Evolutionary conservation across 2,113 vertebrate genomes (phyloP), one percentile per base, ranked within the genome.

Genomic region (Misgurnus mizolepis): DNA sequence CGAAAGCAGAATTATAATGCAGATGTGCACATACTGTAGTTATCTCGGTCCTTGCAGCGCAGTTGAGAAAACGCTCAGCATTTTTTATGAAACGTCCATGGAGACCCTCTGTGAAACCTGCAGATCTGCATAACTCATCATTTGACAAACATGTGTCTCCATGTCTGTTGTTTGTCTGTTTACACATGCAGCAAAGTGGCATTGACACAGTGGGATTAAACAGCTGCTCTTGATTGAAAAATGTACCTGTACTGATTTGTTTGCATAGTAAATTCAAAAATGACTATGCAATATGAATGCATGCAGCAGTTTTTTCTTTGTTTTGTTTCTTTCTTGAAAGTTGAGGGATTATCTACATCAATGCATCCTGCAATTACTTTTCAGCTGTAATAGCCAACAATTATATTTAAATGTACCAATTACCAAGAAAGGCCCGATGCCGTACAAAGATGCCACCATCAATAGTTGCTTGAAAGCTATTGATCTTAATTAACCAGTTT

Each of bases 361-460:
- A 56, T 49, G 79, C 82, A 86, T 86, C 85, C 83, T 80, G 85
- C 49, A 76, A 80, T 88, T 82, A 72, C 64, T 47, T 58, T 8
- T 18, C 9, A 4, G 34, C 9, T 55, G 73, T 82, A 78, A 82
- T 85, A 39, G 22, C 39, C 50, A 27, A 47, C 7, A 82, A 84
- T 86, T 83, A 78, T 64, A 80, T 69, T 60, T 43, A 84, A 72
- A 86, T 88, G 82, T 14, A 72, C 11, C n/a, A 17, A 80, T 71
- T 67, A 80, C 70, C 64, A 15, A 50, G 27, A 45, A 79, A 69
- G 18, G 40, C 66, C 45, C 56, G 41, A 34, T 79, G 60, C 7
- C 49, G 58, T 34, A 74, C 58, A 66, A 34, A 72, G 65, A 76
- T 82, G 27, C 9, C 39, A 62, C 45, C 18, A 47, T 45, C 53